Evolutionary conservation across 2,888 invertebrate genomes (phyloP).

Genomic region (Conops quadrifasciatus): DNA sequence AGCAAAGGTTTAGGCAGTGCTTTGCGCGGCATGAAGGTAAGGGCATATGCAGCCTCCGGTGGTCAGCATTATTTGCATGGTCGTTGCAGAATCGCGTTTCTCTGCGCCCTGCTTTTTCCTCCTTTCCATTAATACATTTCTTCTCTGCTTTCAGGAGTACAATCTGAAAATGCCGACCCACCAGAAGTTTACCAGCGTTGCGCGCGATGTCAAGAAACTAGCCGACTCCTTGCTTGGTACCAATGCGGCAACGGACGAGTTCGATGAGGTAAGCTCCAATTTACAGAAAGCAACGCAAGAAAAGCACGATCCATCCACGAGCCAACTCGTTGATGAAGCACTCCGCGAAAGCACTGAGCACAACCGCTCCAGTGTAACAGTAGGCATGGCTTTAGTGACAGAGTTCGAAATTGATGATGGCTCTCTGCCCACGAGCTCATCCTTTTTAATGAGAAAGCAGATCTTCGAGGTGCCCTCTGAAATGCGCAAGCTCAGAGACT

Average conservation of each 20-base stretch:
- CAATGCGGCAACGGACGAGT: constrained; percentile 43
- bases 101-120: too few species aligned
- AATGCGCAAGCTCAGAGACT: constrained; percentile 43
- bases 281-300: constrained; percentile 17
- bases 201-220: constrained; percentile 59
- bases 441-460: constrained; percentile 36
- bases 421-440: constrained; percentile 15
- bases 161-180: constrained; percentile 56
- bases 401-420: constrained; percentile 35
- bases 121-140: background rate
- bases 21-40: constrained; percentile 55
- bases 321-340: background rate
- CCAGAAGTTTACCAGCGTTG: constrained; percentile 58
- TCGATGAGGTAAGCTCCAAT: constrained; percentile 15
- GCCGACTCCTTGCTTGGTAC: constrained; percentile 55
- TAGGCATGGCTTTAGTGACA: constrained; percentile 44
- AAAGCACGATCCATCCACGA: background rate
- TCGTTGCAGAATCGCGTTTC: background rate
- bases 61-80: too few species aligned
- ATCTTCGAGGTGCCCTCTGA: constrained; percentile 52
- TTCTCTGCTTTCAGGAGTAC: constrained; percentile 48
- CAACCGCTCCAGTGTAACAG: constrained; percentile 31
- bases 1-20: constrained; percentile 55
- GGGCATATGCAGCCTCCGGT: background rate
- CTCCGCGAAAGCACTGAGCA: background rate